A percentile compares a stretch with the other conserved stretches of the same genome.
Conservation (phyloP, 2,113 vertebrate species). For the Patagioenas fasciata region DNA sequence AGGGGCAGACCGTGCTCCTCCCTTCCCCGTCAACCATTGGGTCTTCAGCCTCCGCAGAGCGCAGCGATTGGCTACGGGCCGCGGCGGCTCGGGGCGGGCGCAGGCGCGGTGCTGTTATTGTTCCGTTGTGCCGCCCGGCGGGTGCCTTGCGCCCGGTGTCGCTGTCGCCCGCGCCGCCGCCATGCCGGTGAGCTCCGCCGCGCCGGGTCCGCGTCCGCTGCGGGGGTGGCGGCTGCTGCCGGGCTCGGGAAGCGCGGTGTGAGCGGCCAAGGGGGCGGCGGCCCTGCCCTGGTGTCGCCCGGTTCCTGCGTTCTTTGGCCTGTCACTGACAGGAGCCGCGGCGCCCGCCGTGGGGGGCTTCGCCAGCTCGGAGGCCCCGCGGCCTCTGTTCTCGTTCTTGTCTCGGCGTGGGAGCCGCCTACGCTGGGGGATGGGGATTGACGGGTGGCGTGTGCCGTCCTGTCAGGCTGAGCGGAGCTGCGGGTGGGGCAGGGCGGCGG, state of each 20-base stretch:
- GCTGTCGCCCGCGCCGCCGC: background rate
- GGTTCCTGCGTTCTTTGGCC: no score
- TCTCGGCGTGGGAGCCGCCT: background rate
- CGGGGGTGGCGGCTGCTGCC: no score
- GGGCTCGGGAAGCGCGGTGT: background rate
- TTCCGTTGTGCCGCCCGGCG: background rate
- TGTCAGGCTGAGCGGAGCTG: background rate
- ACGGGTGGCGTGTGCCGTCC: background rate
- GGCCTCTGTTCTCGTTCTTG: background rate
- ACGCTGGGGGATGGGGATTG: background rate
- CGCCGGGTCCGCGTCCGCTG: no score
- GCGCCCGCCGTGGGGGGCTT: no score
- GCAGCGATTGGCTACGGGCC: background rate
- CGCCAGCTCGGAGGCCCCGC: background rate
- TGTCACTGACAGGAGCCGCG: background rate
- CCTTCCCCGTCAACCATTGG: background rate
- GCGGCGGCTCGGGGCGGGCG: background rate
- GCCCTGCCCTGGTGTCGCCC: background rate
- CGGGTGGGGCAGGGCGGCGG: background rate
- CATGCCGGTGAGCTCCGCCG: constrained; percentile 25
- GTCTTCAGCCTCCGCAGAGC: background rate
- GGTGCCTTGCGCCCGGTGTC: background rate
- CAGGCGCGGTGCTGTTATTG: constrained; percentile 25
- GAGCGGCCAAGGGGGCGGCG: no score
- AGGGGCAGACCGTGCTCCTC: background rate